Percentiles rank a stretch among this genome's conserved stretches.
Evolutionary conservation across 2,888 invertebrate species (phyloP).

Genomic region (Asteroscopus sphinx): DNA sequence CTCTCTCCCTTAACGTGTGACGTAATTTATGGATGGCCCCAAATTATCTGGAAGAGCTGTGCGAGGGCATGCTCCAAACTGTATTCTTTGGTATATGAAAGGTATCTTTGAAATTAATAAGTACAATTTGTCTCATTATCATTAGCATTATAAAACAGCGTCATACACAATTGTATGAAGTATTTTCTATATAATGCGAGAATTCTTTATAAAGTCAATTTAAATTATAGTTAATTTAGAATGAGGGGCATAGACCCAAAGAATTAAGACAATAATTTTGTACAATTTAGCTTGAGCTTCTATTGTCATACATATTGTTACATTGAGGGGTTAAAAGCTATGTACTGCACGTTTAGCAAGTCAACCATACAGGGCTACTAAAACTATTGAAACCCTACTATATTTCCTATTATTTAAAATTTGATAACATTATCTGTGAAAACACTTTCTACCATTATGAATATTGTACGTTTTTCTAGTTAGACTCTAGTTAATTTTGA

Average conservation of each 20-base stretch:
- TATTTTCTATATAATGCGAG: constrained; percentile 9
- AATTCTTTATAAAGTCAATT: constrained; percentile 6
- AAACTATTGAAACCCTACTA: constrained; percentile 26
- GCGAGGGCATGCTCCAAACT: constrained; percentile 27
- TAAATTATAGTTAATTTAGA: constrained; percentile 14
- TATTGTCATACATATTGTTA: constrained; percentile 43
- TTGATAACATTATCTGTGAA: not conserved
- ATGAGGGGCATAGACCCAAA: constrained; percentile 18
- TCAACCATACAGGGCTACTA: constrained; percentile 48
- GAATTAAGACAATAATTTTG: constrained; percentile 36
- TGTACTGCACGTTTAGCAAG: constrained; percentile 46
- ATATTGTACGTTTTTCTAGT: not conserved
- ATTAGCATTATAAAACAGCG: constrained; percentile 10
- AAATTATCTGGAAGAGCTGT: constrained; percentile 36
- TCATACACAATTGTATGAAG: constrained; percentile 14
- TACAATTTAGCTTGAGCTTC: constrained; percentile 50
- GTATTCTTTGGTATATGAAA: constrained; percentile 52
- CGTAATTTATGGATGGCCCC: too few species aligned
- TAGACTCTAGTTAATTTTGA: constrained; percentile 21
- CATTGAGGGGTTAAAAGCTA: constrained; percentile 35
- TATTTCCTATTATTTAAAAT: constrained; percentile 11
- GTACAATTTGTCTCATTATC: constrained; percentile 35
- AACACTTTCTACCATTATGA: constrained; percentile 2
- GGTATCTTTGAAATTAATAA: constrained; percentile 35
- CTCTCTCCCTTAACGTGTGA: too few species aligned